Conservation (phyloP, 2,888 invertebrate species). For the Conops quadrifasciatus region DNA sequence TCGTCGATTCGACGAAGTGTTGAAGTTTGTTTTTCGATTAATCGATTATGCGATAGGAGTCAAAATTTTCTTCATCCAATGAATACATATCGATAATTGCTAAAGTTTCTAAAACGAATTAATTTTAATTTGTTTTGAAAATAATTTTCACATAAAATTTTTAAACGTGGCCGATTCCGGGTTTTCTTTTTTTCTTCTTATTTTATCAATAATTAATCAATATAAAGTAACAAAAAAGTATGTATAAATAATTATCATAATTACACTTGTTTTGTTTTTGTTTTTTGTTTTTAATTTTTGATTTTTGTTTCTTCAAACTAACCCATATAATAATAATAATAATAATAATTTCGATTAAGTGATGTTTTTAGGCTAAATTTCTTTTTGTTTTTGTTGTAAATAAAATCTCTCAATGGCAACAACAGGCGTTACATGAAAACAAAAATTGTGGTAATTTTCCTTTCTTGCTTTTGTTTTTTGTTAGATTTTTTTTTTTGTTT, state of each 20-base stretch:
- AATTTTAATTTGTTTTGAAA: too few relatives aligned
- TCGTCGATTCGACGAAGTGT: too few relatives aligned
- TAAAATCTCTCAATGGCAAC: slow-evolving; percentile 48
- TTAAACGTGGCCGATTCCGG: too few relatives aligned
- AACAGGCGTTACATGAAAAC: slow-evolving; percentile 45
- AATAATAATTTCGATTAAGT: slow-evolving; percentile 32
- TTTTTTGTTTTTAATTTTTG: slow-evolving; percentile 4
- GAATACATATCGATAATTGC: too few relatives aligned
- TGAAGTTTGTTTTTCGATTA: too few relatives aligned
- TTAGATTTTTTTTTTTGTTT: background rate
- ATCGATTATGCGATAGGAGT: too few relatives aligned
- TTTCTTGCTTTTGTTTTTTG: slow-evolving; percentile 3
- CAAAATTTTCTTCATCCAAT: too few relatives aligned
- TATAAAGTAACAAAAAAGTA: too few relatives aligned
- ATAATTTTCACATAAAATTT: too few relatives aligned
- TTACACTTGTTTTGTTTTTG: slow-evolving; percentile 2
- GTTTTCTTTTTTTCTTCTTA: too few relatives aligned
- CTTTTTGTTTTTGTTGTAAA: slow-evolving; percentile 44
- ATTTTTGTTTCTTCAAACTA: background rate
- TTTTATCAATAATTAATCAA: too few relatives aligned
- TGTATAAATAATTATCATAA: background rate
- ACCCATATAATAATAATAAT: background rate
- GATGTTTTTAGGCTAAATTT: slow-evolving; percentile 33
- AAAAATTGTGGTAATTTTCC: slow-evolving; percentile 7
- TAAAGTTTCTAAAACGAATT: too few relatives aligned